Base-by-base conservation (phyloP, 2,888 invertebrate genomes). In the Chymomyza amoena region DNA sequence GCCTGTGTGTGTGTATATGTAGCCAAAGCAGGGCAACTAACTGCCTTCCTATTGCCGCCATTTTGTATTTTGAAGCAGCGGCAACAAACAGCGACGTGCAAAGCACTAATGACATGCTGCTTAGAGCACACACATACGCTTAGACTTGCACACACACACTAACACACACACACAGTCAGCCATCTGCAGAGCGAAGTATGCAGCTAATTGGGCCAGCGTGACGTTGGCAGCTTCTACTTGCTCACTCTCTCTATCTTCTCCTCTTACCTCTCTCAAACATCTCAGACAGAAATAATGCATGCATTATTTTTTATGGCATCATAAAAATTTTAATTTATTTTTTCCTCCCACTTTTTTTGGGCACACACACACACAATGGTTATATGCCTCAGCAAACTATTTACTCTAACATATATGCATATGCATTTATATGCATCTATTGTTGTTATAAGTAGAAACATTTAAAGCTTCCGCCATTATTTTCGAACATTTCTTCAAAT, bases 301-400 rank as follows among this genome's bases (percentile, higher is more conserved):
- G 85, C 77, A 75, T 79, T 84, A 79, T 86, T 86, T 86, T 32
- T 83, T 86, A 83, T 86, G 76, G 84, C 81, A 77, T 81, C 81
- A 84, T 82, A 82, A 86, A 82, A 86, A 82, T 82, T 82, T 82
- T 77, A 86, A 84, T 86, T 81, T 84, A 86, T 82, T 86, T 82
- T 77, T 80, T 80, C 73, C 61, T 25, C 64, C 64, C 36, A 36
- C 52, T 66, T 32, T 32, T 60, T 50, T 66, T 50, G 66, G n/a
- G 15, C 32, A 36, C 66, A 51, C 64, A 57, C 68, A 56, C 66
- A 36, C 57, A 63, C 65, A 61, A 32, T 32, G 32, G 6, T 13
- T 59, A 25, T 25, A 59, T 28, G 25, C 7, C 6, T 32, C 7
- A 32, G 9, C 32, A 32, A 32, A 32, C 32, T 32, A 32, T 32